phyloP scores from a whole-genome alignment of 2,797 vertebrate species.

The Anguilla marmorata region DNA sequence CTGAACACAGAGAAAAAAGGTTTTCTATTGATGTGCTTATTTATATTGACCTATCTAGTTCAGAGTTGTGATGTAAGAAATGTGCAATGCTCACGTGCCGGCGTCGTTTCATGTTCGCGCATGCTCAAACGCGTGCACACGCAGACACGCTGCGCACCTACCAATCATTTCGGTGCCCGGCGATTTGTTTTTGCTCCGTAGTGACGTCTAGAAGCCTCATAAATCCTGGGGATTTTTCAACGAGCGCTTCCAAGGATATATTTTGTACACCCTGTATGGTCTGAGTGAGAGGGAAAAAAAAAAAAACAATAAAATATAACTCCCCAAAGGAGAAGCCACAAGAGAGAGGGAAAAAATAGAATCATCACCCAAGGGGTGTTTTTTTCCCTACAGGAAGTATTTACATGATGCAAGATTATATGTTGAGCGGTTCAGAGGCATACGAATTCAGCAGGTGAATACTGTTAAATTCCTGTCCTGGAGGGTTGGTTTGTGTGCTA shows the following conservation, averaged over 20 bases:
- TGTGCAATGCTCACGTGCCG: neutral
- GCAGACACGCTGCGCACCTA: neutral
- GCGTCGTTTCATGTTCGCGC: neutral
- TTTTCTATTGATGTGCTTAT: neutral
- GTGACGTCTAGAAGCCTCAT: neutral
- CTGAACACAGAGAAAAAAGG: neutral
- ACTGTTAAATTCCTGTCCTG: neutral
- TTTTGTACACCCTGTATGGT: neutral
- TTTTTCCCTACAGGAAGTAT: neutral
- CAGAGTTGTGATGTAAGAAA: constrained; percentile 6
- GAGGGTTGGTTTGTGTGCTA: neutral
- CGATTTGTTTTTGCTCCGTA: neutral
- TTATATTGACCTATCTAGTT: neutral
- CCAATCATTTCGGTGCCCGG: neutral
- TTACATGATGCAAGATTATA: neutral
- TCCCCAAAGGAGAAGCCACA: neutral
- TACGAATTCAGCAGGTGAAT: neutral
- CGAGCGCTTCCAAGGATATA: neutral
- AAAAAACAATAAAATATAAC: neutral
- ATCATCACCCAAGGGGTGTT: neutral
- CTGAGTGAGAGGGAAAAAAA: neutral
- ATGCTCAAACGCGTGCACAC: neutral
- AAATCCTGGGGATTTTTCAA: neutral
- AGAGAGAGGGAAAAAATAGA: neutral
- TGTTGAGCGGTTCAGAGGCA: neutral